Conservation (phyloP, 2,888 invertebrate genomes). For the Latrodectus hesperus region DNA sequence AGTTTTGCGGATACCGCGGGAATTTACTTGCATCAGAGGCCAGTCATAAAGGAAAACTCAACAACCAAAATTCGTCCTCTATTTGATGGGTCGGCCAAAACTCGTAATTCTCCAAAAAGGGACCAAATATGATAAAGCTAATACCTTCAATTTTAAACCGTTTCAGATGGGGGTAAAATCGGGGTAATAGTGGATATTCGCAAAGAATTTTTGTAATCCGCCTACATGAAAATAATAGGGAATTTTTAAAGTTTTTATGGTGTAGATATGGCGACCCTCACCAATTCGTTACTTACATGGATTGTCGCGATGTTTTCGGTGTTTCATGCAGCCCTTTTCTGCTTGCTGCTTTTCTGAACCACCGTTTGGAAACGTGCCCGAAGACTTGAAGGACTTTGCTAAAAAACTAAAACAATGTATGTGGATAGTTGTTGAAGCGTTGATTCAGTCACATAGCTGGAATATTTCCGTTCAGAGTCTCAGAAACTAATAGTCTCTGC, state of each 20-base stretch:
- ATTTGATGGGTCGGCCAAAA: too few relatives aligned
- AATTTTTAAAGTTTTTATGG: conserved; percentile 2
- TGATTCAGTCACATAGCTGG: not conserved
- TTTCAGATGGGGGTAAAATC: not conserved
- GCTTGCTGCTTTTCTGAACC: not conserved
- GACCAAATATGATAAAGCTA: conserved; percentile 4
- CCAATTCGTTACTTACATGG: not conserved
- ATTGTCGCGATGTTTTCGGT: not conserved
- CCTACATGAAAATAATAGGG: not conserved
- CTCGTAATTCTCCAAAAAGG: not conserved
- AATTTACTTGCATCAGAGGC: too few relatives aligned
- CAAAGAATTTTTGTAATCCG: not conserved
- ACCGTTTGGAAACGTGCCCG: not conserved
- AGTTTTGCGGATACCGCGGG: too few relatives aligned
- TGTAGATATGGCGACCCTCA: not conserved
- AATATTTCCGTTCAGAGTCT: not conserved
- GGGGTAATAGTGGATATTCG: conserved; percentile 10
- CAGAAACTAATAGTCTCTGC: not conserved
- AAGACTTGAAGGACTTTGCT: not conserved
- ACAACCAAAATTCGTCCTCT: too few relatives aligned
- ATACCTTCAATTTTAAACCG: not conserved
- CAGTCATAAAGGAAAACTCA: too few relatives aligned
- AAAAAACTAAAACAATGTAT: not conserved
- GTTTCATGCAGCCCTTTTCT: not conserved
- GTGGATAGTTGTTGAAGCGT: conserved; percentile 12